phyloP scores from a whole-genome alignment of 2,888 invertebrate species.

The Gryllus longicercus region DNA sequence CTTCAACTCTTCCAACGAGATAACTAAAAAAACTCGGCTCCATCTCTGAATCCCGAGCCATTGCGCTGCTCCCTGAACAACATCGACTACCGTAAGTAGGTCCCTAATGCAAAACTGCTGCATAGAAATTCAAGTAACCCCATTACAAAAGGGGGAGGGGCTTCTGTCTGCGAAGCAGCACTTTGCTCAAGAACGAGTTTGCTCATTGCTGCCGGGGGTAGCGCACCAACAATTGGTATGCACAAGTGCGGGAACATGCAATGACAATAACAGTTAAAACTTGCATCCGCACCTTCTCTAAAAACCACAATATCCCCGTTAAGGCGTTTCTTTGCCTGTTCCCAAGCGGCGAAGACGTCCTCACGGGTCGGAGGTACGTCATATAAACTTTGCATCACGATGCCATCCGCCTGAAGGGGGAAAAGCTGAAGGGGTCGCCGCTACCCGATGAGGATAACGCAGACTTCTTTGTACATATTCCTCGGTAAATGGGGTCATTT shows the following conservation, averaged over 20 bases:
- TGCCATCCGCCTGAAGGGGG: not conserved
- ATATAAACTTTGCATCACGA: not conserved
- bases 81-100: not conserved
- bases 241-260: not conserved
- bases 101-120: not conserved
- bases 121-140: conserved; percentile 6
- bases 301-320: not conserved
- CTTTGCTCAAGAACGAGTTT: not conserved
- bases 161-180: not conserved
- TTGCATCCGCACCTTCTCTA: conserved; percentile 1
- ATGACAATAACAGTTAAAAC: not conserved
- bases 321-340: not conserved
- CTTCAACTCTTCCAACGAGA: not conserved
- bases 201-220: not conserved
- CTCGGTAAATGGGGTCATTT: not conserved
- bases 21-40: no score
- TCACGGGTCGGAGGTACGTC: not conserved
- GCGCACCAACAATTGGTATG: not conserved
- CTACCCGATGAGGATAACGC: not conserved
- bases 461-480: not conserved
- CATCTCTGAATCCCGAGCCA: no score
- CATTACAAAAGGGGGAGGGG: not conserved
- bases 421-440: not conserved
- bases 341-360: not conserved
- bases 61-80: no score